Percentiles rank a stretch among this genome's conserved stretches.
These are phyloP conservation scores for Diorhabda carinulata DNA, from an alignment of 1,140 invertebrate species.

Conservation along the genomic window DNA sequence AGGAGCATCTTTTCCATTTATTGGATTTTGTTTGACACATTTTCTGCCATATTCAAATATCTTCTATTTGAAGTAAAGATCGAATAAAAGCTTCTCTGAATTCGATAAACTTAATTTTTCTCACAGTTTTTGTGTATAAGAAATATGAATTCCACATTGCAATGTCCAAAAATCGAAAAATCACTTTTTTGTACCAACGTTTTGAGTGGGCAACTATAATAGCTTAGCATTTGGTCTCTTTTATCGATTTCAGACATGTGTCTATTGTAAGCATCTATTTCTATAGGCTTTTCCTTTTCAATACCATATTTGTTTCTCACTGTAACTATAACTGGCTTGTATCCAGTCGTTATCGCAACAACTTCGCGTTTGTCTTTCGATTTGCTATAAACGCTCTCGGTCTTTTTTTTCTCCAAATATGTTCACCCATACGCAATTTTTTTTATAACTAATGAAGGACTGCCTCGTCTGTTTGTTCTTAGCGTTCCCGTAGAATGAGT, in stretches of 20 bases:
- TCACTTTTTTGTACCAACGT: constrained; percentile 7
- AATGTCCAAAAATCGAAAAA: constrained; percentile 9
- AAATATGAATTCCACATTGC: constrained; percentile 14
- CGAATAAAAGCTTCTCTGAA: constrained; percentile 9
- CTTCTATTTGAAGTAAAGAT: constrained; percentile 7
- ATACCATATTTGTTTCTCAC: not conserved
- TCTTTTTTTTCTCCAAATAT: constrained; percentile 14
- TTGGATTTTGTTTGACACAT: constrained; percentile 11
- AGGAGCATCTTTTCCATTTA: not conserved
- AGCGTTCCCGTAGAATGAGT: constrained; percentile 14
- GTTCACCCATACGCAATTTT: constrained; percentile 15
- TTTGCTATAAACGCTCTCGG: constrained; percentile 9
- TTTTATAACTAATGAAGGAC: constrained; percentile 13
- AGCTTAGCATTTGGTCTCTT: constrained; percentile 5
- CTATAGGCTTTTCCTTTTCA: constrained; percentile 16
- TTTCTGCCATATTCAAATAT: constrained; percentile 10
- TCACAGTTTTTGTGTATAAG: constrained; percentile 8
- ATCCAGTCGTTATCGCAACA: constrained; percentile 15
- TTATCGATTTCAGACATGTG: constrained; percentile 20
- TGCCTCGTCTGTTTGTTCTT: constrained; percentile 9
- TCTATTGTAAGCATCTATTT: constrained; percentile 17
- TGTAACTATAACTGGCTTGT: constrained; percentile 13
- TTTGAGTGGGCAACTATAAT: constrained; percentile 11
- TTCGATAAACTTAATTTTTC: constrained; percentile 4
- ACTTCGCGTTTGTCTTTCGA: constrained; percentile 18